phyloP scores from a whole-genome alignment of 1,140 invertebrate genomes.

The Triops longicaudatus region DNA sequence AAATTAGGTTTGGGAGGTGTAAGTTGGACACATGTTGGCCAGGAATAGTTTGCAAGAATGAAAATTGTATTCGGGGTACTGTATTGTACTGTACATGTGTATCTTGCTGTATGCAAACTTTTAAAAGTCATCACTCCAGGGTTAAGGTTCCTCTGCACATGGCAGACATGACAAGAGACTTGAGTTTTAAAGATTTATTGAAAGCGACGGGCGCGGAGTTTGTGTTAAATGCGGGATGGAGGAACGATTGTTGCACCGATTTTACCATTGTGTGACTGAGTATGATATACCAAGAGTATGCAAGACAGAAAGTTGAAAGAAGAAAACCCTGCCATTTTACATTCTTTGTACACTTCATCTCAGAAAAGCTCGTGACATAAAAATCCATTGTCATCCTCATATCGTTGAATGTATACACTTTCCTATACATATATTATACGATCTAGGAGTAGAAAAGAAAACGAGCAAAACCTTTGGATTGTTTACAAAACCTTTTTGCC shows the following conservation, averaged over 20 bases:
- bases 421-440: slow-evolving; percentile 9
- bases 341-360: slow-evolving; percentile 15
- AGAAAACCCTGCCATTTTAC: slow-evolving; percentile 13
- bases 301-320: slow-evolving; percentile 4
- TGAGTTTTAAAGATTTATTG: slow-evolving; percentile 1
- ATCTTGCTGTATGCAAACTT: slow-evolving; percentile 11
- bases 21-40: neutral
- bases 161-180: slow-evolving; percentile 12
- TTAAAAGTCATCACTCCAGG: slow-evolving; percentile 11
- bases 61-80: neutral
- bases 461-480: neutral
- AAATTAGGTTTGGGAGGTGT: neutral
- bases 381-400: slow-evolving; percentile 13
- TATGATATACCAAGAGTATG: slow-evolving; percentile 8
- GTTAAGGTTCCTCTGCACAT: slow-evolving; percentile 6
- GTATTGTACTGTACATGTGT: neutral
- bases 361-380: neutral
- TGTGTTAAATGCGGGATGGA: neutral
- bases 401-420: slow-evolving; percentile 15
- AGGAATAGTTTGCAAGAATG: neutral
- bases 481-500: neutral
- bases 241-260: neutral
- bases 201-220: neutral
- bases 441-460: neutral
- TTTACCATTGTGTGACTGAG: neutral